Evolutionary conservation across 2,113 vertebrate genomes (phyloP), one percentile per base, ranked within the genome.

Genomic region (Jaculus jaculus): DNA sequence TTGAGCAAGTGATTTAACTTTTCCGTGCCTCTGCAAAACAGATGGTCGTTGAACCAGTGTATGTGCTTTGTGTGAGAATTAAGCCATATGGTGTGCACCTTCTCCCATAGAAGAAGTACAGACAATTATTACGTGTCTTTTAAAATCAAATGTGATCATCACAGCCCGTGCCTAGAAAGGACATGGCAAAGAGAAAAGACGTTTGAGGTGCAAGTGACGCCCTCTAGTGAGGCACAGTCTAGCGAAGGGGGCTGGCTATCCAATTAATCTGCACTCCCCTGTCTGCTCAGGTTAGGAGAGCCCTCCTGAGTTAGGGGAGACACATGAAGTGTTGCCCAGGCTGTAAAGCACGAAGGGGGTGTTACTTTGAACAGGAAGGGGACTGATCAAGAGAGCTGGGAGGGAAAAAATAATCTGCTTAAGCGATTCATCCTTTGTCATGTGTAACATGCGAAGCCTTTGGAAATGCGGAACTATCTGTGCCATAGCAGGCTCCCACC

Each of bases 181-280:
- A 79, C 12, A 88, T 89, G 11, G 74, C 21, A 89, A 74, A 77
- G 32, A 32, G 16, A 21, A 66, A 54, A 71, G 39, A 91, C 51
- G 20, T 74, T 0, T 78, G 39, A 95, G 83, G 58, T 89, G 16
- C 47, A 39, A 15, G 77, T 60, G 24, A 15, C 81, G 65, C 47
- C 39, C 42, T 95, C 34, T 63, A 68, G 65, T 79, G 91, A 94
- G 92, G 78, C 89, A 60, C 39, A 89, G 2, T 88, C 72, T 61
- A 58, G 58, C 90, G 83, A 91, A 84, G 51, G 34, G 34, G 84
- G 51, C 74, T 81, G 73, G 85, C 63, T 54, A 92, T 87, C 63
- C 78, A 82, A 24, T 82, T 95, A 91, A 93, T 47, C 69, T 32
- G 2, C 34, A 61, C 79, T 79, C 84, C 83, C 79, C 80, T 65